Conservation (phyloP, 2,113 vertebrate genomes). For the Embiotoca jacksoni region DNA sequence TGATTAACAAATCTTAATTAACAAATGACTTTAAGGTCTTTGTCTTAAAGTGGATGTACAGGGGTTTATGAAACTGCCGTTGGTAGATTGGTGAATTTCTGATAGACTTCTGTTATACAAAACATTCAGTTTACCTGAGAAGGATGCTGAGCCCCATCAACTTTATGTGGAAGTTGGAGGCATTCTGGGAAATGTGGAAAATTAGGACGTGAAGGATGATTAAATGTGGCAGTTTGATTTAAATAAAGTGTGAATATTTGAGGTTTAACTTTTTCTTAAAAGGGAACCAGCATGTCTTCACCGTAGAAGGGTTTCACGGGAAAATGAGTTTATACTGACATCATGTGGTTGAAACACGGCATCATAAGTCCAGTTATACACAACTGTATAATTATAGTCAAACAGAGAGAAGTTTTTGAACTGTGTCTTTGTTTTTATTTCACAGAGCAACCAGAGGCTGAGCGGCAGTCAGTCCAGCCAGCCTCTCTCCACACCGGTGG, state of each 20-base stretch:
- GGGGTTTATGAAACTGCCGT: background rate
- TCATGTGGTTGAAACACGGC: slow-evolving; percentile 57
- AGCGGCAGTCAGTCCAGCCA: slow-evolving; percentile 90
- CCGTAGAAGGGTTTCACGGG: no score
- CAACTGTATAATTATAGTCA: accelerated
- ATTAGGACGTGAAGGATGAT: background rate
- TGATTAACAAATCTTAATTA: background rate
- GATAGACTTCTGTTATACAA: background rate
- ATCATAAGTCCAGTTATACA: background rate
- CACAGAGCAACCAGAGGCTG: slow-evolving; percentile 90
- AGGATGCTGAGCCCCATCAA: background rate
- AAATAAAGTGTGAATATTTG: no score
- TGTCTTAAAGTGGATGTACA: background rate
- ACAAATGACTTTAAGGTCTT: no score
- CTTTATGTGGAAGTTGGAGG: background rate
- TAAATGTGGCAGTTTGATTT: background rate
- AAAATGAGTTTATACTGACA: slow-evolving; percentile 39
- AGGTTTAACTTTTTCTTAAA: no score
- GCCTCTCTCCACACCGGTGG: slow-evolving; percentile 92
- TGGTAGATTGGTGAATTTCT: background rate
- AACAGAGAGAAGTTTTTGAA: background rate
- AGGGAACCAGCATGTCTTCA: background rate
- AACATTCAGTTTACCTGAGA: background rate
- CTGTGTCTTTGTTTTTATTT: background rate
- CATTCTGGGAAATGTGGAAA: slow-evolving; percentile 21